Percentiles rank a stretch among this genome's conserved stretches.
phyloP scores from a whole-genome alignment of 2,113 vertebrate species.

The Pongo pygmaeus region DNA sequence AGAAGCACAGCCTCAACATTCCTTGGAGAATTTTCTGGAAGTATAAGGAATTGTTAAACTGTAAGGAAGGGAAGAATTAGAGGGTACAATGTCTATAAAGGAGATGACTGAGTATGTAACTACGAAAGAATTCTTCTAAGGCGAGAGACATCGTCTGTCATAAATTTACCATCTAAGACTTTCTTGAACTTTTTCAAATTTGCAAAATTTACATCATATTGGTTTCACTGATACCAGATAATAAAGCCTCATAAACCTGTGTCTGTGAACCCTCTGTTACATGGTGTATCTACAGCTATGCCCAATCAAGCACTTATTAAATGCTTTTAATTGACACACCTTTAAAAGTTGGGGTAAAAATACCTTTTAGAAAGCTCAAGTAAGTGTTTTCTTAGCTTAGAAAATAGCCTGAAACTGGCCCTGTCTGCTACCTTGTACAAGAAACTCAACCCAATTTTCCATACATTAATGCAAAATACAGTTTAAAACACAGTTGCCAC shows the following conservation, averaged over 20 bases:
- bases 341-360: background rate
- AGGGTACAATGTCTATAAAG: background rate
- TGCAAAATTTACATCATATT: background rate
- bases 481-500: conserved; percentile 70
- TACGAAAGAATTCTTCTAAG: background rate
- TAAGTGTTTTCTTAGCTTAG: background rate
- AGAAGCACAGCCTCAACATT: background rate
- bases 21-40: background rate
- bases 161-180: background rate
- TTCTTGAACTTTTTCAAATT: background rate
- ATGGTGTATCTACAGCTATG: background rate
- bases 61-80: background rate
- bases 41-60: background rate
- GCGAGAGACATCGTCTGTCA: background rate
- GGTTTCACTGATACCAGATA: background rate
- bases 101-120: background rate
- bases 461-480: conserved; percentile 71
- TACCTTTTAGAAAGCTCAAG: background rate
- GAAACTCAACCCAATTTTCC: background rate
- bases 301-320: background rate
- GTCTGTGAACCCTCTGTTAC: background rate
- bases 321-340: background rate
- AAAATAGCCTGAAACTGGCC: conserved; percentile 46
- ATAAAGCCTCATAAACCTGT: background rate
- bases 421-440: background rate